These are phyloP conservation scores for Anguilla anguilla DNA, from an alignment of 2,797 vertebrate genomes.

Conservation along the genomic window DNA sequence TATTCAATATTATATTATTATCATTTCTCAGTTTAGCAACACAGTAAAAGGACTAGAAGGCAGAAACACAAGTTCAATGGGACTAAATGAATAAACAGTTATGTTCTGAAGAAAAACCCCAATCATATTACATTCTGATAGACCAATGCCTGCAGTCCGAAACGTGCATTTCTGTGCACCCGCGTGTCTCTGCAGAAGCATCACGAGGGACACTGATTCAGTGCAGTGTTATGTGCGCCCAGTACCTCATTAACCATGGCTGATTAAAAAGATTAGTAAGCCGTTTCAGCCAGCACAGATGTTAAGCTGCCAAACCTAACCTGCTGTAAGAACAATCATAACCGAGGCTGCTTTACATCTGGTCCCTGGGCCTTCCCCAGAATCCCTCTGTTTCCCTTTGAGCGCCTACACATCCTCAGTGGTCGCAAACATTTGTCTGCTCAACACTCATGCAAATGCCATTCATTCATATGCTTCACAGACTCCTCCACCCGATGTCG, in stretches of 20 bases:
- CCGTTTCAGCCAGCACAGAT: not conserved
- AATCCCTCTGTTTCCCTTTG: not conserved
- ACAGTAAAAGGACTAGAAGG: not conserved
- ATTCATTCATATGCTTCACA: not conserved
- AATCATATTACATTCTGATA: too few species aligned
- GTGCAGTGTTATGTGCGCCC: not conserved
- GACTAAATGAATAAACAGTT: too few species aligned
- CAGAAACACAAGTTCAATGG: too few species aligned
- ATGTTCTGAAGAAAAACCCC: too few species aligned
- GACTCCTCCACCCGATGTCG: not conserved
- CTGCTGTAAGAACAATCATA: not conserved
- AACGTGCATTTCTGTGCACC: not conserved
- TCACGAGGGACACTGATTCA: not conserved
- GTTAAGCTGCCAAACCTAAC: not conserved
- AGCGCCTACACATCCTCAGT: not conserved
- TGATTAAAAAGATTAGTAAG: not conserved
- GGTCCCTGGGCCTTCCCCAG: not conserved
- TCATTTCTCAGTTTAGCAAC: not conserved
- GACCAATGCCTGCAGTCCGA: too few species aligned
- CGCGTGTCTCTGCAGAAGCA: not conserved
- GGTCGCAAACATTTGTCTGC: not conserved
- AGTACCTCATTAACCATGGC: not conserved
- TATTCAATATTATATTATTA: not conserved
- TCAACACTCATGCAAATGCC: not conserved
- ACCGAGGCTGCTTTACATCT: not conserved